These are phyloP conservation scores for Monochamus saltuarius DNA, from an alignment of 1,140 invertebrate species.

Conservation along the genomic window DNA sequence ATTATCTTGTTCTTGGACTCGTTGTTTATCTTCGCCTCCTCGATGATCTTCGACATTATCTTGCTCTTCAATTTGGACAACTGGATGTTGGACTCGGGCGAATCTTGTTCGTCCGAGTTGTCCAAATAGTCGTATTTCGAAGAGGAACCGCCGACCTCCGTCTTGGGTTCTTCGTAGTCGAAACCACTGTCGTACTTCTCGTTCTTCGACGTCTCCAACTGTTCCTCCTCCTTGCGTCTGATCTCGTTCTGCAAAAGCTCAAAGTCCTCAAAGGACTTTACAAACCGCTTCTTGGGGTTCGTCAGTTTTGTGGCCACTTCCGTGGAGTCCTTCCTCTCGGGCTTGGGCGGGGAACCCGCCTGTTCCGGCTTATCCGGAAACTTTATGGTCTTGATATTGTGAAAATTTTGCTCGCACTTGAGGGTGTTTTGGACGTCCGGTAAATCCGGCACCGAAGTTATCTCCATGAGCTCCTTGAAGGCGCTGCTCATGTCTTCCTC, in stretches of 20 bases:
- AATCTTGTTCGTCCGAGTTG: not conserved
- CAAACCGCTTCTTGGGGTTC: conserved; percentile 48
- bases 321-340: conserved; percentile 16
- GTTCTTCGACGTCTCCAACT: conserved; percentile 13
- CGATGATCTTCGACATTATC: conserved; percentile 27
- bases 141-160: not conserved
- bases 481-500: conserved; percentile 55
- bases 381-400: conserved; percentile 43
- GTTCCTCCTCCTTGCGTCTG: conserved; percentile 16
- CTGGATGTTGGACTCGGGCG: not conserved
- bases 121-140: not conserved
- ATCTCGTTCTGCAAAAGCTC: conserved; percentile 21
- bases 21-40: conserved; percentile 8
- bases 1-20: conserved; percentile 23
- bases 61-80: conserved; percentile 28
- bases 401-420: conserved; percentile 46
- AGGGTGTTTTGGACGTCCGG: conserved; percentile 44
- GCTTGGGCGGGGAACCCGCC: conserved; percentile 1
- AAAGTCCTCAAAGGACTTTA: conserved; percentile 48
- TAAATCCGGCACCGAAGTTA: conserved; percentile 58
- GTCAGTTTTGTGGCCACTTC: conserved; percentile 41
- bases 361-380: conserved; percentile 44
- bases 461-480: conserved; percentile 58
- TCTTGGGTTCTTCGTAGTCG: not conserved
- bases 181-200: conserved; percentile 11